Conservation (phyloP, 2,888 invertebrate genomes). For the Protodeltote pygarga region DNA sequence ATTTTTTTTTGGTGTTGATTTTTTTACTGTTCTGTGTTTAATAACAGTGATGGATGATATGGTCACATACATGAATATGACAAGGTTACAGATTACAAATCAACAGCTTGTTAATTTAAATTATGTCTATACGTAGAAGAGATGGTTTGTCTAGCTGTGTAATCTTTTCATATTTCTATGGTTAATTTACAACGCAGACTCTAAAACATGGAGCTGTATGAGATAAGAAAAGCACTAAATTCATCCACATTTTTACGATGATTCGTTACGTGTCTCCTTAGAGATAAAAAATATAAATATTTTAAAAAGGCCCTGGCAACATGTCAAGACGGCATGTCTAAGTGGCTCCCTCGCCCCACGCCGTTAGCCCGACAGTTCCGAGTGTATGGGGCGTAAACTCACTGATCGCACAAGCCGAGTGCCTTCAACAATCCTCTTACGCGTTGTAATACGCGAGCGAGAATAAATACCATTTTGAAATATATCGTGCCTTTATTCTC, state of each 20-base stretch:
- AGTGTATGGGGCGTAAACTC: constrained; percentile 60
- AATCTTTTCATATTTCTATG: no score
- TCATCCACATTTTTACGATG: constrained; percentile 16
- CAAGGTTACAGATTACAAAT: no score
- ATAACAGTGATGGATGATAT: no score
- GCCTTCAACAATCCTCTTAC: constrained; percentile 61
- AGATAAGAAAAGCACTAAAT: constrained; percentile 22
- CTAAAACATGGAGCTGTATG: neutral
- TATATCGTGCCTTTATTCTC: constrained; percentile 50
- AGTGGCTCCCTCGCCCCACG: constrained; percentile 42
- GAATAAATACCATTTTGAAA: constrained; percentile 53
- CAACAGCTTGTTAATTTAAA: no score
- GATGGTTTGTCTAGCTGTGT: no score
- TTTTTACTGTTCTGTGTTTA: no score
- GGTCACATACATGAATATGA: no score
- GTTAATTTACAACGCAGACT: no score
- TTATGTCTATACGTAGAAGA: no score
- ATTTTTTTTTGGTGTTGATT: no score
- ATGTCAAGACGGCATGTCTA: constrained; percentile 39
- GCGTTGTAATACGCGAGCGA: constrained; percentile 51
- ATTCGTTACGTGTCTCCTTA: constrained; percentile 34
- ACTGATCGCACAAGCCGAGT: constrained; percentile 57
- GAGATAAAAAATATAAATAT: constrained; percentile 38
- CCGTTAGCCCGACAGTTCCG: constrained; percentile 51
- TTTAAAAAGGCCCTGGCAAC: constrained; percentile 35